A percentile compares a stretch with the other conserved stretches of the same genome.
Conservation (phyloP, 2,113 vertebrate genomes). For the Glaucidium brasilianum region DNA sequence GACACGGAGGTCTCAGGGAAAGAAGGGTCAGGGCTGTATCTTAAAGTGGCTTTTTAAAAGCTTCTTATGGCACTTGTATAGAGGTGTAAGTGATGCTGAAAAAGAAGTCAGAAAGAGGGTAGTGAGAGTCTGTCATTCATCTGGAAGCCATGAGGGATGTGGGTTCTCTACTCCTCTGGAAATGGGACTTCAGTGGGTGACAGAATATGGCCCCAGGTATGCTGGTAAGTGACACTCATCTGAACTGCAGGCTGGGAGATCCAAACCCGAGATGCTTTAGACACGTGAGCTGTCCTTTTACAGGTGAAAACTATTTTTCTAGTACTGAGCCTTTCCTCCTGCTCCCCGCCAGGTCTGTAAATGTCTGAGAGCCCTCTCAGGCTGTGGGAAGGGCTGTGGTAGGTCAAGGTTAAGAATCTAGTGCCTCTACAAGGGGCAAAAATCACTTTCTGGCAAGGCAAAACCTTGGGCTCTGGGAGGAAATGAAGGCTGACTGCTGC, state of each 20-base stretch:
- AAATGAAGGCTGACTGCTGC: neutral
- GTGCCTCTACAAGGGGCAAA: neutral
- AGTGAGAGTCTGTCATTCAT: neutral
- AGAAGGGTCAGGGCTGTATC: neutral
- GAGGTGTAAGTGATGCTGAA: neutral
- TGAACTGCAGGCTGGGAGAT: neutral
- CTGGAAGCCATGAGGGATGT: neutral
- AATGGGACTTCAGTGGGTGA: neutral
- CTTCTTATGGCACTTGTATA: neutral
- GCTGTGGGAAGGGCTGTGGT: neutral
- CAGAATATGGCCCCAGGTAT: accelerated
- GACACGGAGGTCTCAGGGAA: neutral
- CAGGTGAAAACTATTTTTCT: neutral
- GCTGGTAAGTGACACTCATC: accelerated
- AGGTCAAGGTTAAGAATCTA: neutral
- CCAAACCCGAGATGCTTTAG: neutral
- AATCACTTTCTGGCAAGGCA: neutral
- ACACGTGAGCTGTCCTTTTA: accelerated
- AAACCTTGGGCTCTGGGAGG: neutral
- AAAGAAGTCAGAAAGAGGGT: neutral
- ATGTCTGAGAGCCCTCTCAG: accelerated
- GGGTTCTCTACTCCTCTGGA: neutral
- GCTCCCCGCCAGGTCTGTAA: neutral
- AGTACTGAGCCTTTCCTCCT: neutral
- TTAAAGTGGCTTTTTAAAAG: neutral